These are phyloP conservation scores for Zaprionus bogoriensis DNA, from an alignment of 2,888 invertebrate species.

Conservation along the genomic window DNA sequence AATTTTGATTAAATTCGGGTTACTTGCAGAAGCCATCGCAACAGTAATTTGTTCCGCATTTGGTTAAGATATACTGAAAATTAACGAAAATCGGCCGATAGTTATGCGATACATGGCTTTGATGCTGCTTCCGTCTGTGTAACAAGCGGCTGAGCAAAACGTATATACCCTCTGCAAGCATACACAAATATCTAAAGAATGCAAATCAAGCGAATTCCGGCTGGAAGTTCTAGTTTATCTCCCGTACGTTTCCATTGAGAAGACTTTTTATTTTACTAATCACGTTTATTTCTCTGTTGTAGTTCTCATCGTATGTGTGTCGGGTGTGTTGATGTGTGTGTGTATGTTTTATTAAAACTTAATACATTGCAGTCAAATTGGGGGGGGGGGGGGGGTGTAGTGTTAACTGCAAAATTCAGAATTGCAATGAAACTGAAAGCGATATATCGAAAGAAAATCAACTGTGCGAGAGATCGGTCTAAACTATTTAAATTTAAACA, in stretches of 20 bases:
- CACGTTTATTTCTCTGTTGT: conserved; percentile 70
- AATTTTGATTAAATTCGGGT: too few species aligned
- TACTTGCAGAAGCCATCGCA: too few species aligned
- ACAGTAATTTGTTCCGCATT: too few species aligned
- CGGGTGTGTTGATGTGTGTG: too few species aligned
- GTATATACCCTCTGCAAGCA: too few species aligned
- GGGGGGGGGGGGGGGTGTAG: too few species aligned
- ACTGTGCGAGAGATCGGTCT: conserved; percentile 51
- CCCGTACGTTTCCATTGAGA: conserved; percentile 32
- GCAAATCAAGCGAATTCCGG: neutral
- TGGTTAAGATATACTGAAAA: too few species aligned
- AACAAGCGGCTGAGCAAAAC: too few species aligned
- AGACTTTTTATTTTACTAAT: conserved; percentile 61
- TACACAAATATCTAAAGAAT: neutral
- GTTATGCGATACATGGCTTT: too few species aligned
- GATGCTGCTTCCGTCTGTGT: too few species aligned
- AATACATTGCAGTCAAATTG: conserved; percentile 59
- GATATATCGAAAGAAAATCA: conserved; percentile 37
- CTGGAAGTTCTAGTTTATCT: neutral
- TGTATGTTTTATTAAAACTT: conserved; percentile 55
- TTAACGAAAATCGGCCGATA: too few species aligned
- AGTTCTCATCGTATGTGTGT: conserved; percentile 42
- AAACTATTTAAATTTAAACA: conserved; percentile 52
- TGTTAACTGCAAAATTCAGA: conserved; percentile 45
- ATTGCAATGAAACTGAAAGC: conserved; percentile 37